phyloP scores from a whole-genome alignment of 2,888 invertebrate species.

The Zygogramma bicolorata region DNA sequence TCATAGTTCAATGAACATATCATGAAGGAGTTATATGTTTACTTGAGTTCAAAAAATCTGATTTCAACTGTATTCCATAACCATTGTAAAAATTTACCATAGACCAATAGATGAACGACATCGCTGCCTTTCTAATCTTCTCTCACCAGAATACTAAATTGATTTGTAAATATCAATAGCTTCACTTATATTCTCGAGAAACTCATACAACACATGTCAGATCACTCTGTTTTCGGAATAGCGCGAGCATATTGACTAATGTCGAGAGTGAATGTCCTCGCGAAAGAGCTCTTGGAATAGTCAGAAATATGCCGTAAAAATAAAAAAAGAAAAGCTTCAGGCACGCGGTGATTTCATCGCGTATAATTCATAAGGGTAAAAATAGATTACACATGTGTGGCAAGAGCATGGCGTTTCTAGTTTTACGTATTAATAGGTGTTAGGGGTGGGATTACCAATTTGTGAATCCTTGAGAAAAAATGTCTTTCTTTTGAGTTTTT shows the following conservation, averaged over 20 bases:
- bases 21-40: too few relatives aligned
- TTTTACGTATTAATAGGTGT: background rate
- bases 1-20: too few relatives aligned
- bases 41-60: too few relatives aligned
- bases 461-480: background rate
- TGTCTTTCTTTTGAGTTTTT: too few relatives aligned
- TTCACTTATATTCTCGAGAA: background rate
- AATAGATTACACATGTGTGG: slow-evolving; percentile 37
- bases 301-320: slow-evolving; percentile 46
- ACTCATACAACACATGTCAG: background rate
- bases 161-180: background rate
- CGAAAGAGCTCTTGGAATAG: slow-evolving; percentile 41
- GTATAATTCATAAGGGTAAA: slow-evolving; percentile 42
- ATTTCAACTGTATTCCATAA: too few relatives aligned
- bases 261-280: slow-evolving; percentile 47
- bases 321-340: slow-evolving; percentile 36
- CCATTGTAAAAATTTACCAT: slow-evolving; percentile 71
- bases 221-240: background rate
- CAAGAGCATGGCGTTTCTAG: background rate
- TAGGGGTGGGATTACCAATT: background rate
- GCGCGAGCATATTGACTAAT: slow-evolving; percentile 43
- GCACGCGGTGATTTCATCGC: slow-evolving; percentile 18
- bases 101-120: slow-evolving; percentile 65
- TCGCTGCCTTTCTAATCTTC: slow-evolving; percentile 36
- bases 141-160: background rate